A percentile compares a stretch with the other conserved stretches of the same genome.
phyloP scores from a whole-genome alignment of 2,797 vertebrate species.

The Sebastes cheni region DNA sequence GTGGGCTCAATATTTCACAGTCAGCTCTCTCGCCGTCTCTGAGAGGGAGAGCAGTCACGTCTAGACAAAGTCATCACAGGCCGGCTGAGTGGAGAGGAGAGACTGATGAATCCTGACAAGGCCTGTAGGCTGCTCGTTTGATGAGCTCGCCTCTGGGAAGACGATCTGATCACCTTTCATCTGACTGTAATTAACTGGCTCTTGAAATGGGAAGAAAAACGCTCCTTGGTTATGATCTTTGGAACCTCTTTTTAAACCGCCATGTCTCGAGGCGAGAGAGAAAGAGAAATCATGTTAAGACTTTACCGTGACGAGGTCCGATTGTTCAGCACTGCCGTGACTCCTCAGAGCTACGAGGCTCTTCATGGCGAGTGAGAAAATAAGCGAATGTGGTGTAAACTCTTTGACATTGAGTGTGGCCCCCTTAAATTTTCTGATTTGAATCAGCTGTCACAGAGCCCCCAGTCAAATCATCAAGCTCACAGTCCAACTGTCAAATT shows the following conservation, averaged over 20 bases:
- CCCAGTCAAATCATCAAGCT: slow-evolving; percentile 38
- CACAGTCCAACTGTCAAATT: slow-evolving; percentile 35
- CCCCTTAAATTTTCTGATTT: slow-evolving; percentile 36
- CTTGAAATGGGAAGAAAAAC: slow-evolving; percentile 33
- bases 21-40: slow-evolving; percentile 1
- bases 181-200: slow-evolving; percentile 47
- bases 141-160: slow-evolving; percentile 46
- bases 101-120: slow-evolving; percentile 64
- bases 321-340: slow-evolving; percentile 11
- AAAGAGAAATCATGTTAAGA: slow-evolving; percentile 14
- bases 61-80: slow-evolving; percentile 57
- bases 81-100: slow-evolving; percentile 41
- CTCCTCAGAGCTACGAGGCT: slow-evolving; percentile 6
- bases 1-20: slow-evolving; percentile 52
- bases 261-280: slow-evolving; percentile 2
- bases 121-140: slow-evolving; percentile 50
- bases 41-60: slow-evolving; percentile 40
- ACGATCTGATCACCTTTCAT: slow-evolving; percentile 66
- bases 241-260: slow-evolving; percentile 5
- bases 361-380: slow-evolving; percentile 21
- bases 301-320: not conserved
- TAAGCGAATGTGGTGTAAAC: slow-evolving; percentile 48
- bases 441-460: slow-evolving; percentile 61
- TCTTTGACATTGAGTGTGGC: slow-evolving; percentile 35
- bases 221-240: slow-evolving; percentile 29